Evolutionary conservation across 1,140 invertebrate genomes (phyloP).

Genomic region (Cyclargus thomasi): DNA sequence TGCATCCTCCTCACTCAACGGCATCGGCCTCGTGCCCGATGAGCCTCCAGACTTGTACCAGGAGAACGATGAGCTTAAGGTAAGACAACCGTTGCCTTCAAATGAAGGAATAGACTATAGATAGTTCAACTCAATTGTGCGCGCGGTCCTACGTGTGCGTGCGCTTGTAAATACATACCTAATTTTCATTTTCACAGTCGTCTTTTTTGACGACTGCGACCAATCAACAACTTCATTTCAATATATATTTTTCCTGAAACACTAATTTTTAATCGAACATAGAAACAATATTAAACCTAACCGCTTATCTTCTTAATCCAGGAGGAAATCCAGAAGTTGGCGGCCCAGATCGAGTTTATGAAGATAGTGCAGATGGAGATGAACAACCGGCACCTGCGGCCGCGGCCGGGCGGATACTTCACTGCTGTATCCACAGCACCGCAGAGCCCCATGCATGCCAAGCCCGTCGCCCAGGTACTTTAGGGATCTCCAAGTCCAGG

Average conservation of each 20-base stretch:
- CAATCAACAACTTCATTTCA: too few relatives aligned
- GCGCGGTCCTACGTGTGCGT: too few relatives aligned
- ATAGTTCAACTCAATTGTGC: too few relatives aligned
- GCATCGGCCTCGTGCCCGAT: slow-evolving; percentile 85
- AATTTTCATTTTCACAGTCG: too few relatives aligned
- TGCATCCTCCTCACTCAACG: slow-evolving; percentile 89
- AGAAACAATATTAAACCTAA: too few relatives aligned
- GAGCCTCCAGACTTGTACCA: slow-evolving; percentile 89
- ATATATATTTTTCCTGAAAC: too few relatives aligned
- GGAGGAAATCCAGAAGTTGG: slow-evolving; percentile 93
- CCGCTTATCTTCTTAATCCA: slow-evolving; percentile 41
- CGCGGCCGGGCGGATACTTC: slow-evolving; percentile 87
- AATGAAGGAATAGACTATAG: too few relatives aligned
- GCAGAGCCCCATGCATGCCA: slow-evolving; percentile 62
- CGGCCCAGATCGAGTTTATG: slow-evolving; percentile 94
- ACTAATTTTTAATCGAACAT: too few relatives aligned
- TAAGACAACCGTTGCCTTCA: slow-evolving; percentile 48
- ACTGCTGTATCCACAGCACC: slow-evolving; percentile 68
- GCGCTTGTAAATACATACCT: too few relatives aligned
- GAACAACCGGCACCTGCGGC: slow-evolving; percentile 91
- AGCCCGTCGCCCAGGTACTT: slow-evolving; percentile 54
- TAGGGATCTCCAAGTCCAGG: too few relatives aligned
- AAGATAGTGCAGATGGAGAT: slow-evolving; percentile 95
- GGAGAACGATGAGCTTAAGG: slow-evolving; percentile 93
- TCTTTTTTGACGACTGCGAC: too few relatives aligned